Percentiles rank a stretch among this genome's conserved stretches.
These are phyloP conservation scores for Hipparchia semele DNA, from an alignment of 2,888 invertebrate genomes.

Conservation along the genomic window DNA sequence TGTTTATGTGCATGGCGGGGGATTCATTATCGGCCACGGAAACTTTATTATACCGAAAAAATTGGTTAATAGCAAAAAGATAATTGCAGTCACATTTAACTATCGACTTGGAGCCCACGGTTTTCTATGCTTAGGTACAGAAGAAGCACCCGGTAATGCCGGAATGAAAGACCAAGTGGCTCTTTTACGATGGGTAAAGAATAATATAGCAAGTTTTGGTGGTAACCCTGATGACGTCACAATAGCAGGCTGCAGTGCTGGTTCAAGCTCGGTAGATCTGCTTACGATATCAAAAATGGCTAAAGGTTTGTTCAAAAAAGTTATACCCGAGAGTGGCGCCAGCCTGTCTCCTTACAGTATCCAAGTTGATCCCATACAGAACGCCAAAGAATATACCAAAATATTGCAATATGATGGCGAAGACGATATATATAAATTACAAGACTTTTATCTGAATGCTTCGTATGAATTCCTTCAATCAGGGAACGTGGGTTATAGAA, in stretches of 20 bases:
- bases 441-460: constrained; percentile 53
- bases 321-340: constrained; percentile 46
- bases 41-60: constrained; percentile 47
- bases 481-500: constrained; percentile 38
- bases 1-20: constrained; percentile 70
- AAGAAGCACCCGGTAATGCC: constrained; percentile 50
- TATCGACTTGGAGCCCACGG: constrained; percentile 33
- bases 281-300: constrained; percentile 46
- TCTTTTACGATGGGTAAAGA: constrained; percentile 47
- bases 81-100: no score
- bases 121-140: constrained; percentile 48
- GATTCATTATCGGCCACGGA: constrained; percentile 57
- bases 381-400: constrained; percentile 45
- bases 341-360: constrained; percentile 41
- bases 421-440: constrained; percentile 51
- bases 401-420: constrained; percentile 45
- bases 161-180: constrained; percentile 53
- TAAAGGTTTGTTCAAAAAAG: constrained; percentile 43
- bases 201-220: constrained; percentile 50
- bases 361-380: constrained; percentile 46
- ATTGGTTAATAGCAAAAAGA: constrained; percentile 40
- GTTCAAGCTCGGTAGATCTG: constrained; percentile 46
- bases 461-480: constrained; percentile 47
- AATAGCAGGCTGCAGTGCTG: constrained; percentile 51
- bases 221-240: constrained; percentile 52